Conservation (phyloP, 2,113 vertebrate genomes). For the Pomatostomus ruficeps region DNA sequence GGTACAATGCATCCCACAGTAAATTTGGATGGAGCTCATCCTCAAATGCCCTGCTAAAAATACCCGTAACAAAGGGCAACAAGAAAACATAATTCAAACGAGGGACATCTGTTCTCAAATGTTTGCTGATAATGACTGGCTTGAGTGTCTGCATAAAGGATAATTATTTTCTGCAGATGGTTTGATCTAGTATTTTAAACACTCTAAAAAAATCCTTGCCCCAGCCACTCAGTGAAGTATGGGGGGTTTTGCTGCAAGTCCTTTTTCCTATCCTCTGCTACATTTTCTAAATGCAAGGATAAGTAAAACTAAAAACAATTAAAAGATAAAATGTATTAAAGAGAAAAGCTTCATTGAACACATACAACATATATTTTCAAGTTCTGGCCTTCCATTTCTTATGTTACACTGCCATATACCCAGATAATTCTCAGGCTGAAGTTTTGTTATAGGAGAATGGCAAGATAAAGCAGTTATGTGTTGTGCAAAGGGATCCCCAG, state of each 20-base stretch:
- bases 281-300: background rate
- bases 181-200: constrained; percentile 44
- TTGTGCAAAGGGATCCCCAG: background rate
- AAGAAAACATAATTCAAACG: constrained; percentile 67
- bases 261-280: background rate
- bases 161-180: constrained; percentile 68
- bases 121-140: constrained; percentile 65
- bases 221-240: background rate
- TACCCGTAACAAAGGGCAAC: constrained; percentile 50
- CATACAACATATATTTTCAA: background rate
- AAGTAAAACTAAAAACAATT: background rate
- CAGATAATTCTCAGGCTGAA: background rate
- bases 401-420: background rate
- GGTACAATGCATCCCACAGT: constrained; percentile 35
- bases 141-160: constrained; percentile 49
- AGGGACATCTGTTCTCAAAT: constrained; percentile 65
- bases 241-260: background rate
- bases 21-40: constrained; percentile 39
- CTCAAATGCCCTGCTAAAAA: constrained; percentile 47
- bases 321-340: background rate
- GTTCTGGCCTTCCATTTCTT: background rate
- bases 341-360: background rate
- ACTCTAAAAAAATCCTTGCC: background rate
- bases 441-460: background rate
- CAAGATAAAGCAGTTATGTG: background rate